phyloP scores from a whole-genome alignment of 2,113 vertebrate genomes.

The Ptilorrhoa leucosticta region DNA sequence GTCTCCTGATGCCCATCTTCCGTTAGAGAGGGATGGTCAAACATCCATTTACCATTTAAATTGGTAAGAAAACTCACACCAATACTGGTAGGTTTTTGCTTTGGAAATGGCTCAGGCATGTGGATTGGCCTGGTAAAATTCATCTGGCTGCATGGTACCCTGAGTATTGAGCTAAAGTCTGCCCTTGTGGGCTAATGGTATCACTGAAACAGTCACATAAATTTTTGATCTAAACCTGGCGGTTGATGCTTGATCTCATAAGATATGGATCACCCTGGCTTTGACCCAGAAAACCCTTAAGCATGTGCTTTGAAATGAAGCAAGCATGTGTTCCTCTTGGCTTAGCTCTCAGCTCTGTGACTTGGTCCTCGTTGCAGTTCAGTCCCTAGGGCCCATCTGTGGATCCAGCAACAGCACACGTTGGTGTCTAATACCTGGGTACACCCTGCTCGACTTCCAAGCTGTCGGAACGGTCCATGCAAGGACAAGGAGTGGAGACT shows the following conservation, averaged over 20 bases:
- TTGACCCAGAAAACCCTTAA: background rate
- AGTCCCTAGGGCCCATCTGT: background rate
- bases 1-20: background rate
- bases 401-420: accelerated
- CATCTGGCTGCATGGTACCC: accelerated
- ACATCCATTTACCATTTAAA: background rate
- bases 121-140: background rate
- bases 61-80: background rate
- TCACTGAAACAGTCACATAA: background rate
- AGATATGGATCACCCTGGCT: background rate
- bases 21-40: background rate
- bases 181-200: background rate
- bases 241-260: background rate
- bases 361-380: accelerated
- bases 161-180: background rate
- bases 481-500: background rate
- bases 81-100: background rate
- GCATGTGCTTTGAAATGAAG: background rate
- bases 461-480: background rate
- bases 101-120: background rate
- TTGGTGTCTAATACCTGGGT: background rate
- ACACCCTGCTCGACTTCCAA: accelerated
- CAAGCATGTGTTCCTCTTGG: background rate
- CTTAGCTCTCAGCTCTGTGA: background rate
- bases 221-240: background rate